Evolutionary conservation across 2,888 invertebrate genomes (phyloP).

Genomic region (Archips xylosteana): DNA sequence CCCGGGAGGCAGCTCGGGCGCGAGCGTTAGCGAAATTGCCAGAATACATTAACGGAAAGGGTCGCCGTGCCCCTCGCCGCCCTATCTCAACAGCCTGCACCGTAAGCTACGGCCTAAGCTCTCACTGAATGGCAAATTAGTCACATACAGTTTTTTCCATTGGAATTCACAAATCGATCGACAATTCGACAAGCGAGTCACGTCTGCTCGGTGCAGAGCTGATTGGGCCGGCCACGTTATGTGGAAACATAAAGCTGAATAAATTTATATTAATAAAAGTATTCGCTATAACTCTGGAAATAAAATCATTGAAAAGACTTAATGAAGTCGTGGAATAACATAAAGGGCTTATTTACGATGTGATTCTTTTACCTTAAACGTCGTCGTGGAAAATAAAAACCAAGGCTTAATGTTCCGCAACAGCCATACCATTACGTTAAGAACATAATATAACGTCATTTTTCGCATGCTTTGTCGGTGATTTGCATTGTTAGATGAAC

Average conservation of each 20-base stretch:
- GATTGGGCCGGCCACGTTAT: slow-evolving; percentile 32
- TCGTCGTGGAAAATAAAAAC: slow-evolving; percentile 60
- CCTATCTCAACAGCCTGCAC: slow-evolving; percentile 75
- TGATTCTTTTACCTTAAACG: slow-evolving; percentile 68
- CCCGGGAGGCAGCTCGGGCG: slow-evolving; percentile 53
- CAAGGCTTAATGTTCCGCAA: slow-evolving; percentile 66
- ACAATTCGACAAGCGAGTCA: slow-evolving; percentile 38
- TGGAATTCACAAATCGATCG: slow-evolving; percentile 26
- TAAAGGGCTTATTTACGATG: slow-evolving; percentile 66
- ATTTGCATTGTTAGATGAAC: slow-evolving; percentile 50
- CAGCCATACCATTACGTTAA: slow-evolving; percentile 51
- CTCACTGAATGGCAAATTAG: slow-evolving; percentile 62
- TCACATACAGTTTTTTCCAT: slow-evolving; percentile 44
- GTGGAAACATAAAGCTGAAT: slow-evolving; percentile 14
- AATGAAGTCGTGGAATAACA: slow-evolving; percentile 71
- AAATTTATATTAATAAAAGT: slow-evolving; percentile 45
- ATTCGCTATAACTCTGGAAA: slow-evolving; percentile 55
- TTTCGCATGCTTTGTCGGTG: slow-evolving; percentile 56
- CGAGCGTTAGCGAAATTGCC: slow-evolving; percentile 70
- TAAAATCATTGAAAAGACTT: slow-evolving; percentile 63
- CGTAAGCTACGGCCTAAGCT: slow-evolving; percentile 67
- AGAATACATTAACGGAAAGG: slow-evolving; percentile 77
- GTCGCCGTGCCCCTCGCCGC: slow-evolving; percentile 55
- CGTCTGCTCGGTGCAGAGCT: slow-evolving; percentile 26
- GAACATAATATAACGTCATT: slow-evolving; percentile 54